Percentiles rank a stretch among this genome's conserved stretches.
Evolutionary conservation across 1,140 invertebrate species (phyloP).

Genomic region (Leptinotarsa defecta): DNA sequence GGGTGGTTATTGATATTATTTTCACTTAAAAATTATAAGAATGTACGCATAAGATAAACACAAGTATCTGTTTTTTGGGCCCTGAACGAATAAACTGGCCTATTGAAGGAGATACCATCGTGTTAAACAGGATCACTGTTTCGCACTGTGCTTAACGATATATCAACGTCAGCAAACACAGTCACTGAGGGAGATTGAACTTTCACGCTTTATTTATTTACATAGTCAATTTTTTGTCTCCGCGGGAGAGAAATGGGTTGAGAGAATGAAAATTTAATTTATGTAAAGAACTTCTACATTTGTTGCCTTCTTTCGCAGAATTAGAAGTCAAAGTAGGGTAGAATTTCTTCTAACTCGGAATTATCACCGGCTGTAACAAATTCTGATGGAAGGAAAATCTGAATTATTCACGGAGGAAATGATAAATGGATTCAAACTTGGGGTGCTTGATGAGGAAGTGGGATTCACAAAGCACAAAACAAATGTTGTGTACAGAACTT

Average conservation of each 20-base stretch:
- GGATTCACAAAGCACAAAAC: neutral
- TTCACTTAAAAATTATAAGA: too few species aligned
- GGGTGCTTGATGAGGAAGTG: neutral
- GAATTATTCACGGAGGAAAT: neutral
- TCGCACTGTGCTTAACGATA: neutral
- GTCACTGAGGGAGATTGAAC: slow-evolving; percentile 23
- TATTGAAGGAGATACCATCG: neutral
- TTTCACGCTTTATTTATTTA: slow-evolving; percentile 25
- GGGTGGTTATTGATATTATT: too few species aligned
- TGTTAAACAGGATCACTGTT: slow-evolving; percentile 18
- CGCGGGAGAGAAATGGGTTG: slow-evolving; percentile 8
- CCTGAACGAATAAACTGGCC: neutral
- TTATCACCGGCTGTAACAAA: slow-evolving; percentile 3
- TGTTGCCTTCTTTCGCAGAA: neutral
- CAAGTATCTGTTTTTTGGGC: too few species aligned
- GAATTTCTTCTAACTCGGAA: neutral
- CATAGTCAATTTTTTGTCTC: slow-evolving; percentile 23
- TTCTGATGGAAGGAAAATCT: slow-evolving; percentile 2
- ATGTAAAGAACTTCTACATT: slow-evolving; percentile 10
- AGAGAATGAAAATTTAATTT: slow-evolving; percentile 16
- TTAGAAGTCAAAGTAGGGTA: neutral
- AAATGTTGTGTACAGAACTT: neutral
- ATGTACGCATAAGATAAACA: too few species aligned
- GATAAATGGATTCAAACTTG: slow-evolving; percentile 1
- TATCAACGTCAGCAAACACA: slow-evolving; percentile 23